Evolutionary conservation across 2,113 vertebrate species (phyloP), one percentile per base, ranked within the genome.

Genomic region (Hucho hucho): DNA sequence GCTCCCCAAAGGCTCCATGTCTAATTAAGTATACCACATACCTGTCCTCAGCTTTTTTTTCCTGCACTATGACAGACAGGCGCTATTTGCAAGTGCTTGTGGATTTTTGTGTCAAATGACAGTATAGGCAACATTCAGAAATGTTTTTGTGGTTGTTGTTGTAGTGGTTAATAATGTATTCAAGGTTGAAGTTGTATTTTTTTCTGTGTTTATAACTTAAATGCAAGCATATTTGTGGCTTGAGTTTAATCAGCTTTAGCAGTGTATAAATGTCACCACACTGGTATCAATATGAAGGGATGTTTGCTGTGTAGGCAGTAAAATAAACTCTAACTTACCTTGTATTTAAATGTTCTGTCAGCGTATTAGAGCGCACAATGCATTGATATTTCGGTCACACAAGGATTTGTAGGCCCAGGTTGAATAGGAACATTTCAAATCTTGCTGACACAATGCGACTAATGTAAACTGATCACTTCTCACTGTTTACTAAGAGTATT

Each of bases 21-120:
- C 82, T 84, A 92, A 92, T 91, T 78, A 90, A 89, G 88, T 87
- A 82, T 84, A 86, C 81, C 76, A 79, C 80, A 84, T 87, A 89
- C 89, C 86, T 90, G 86, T 86, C 81, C 86, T 88, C 83, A 78
- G 84, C 77, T 81, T 73, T 70, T 86, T 85, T 81, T 73, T 18
- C 74, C 79, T 69, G 53, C 69, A 72, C 84, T 83, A 75, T 71
- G 63, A 80, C 75, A 79, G 79, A 75, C 66, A 78, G 20, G 81
- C 74, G 81, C 80, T 79, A 78, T 83, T 81, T 86, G 71, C 74
- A 81, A 83, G 76, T 70, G 71, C 69, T 81, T 67, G 56, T 63
- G 76, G 26, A 11, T 81, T 71, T 4, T 77, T 29, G 67, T 13
- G 74, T 83, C 79, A 74, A 75, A 81, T 78, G 7, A 43, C 37